Evolutionary conservation across 2,113 vertebrate genomes (phyloP).

Genomic region (Leptobrachium leishanense): DNA sequence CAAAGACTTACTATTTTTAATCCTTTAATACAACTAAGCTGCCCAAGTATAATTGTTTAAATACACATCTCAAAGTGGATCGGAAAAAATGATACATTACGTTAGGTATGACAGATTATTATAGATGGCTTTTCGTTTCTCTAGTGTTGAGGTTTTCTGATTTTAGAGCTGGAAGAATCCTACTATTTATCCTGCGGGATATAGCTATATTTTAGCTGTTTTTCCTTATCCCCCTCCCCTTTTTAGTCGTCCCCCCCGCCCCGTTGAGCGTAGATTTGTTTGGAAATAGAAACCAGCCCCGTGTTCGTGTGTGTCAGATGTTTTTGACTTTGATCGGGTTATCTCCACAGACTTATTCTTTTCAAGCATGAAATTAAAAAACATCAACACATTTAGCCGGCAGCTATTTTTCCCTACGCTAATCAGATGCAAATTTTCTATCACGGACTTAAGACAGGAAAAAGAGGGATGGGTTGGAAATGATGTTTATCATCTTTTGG

Average conservation of each 20-base stretch:
- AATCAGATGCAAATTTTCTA: constrained; percentile 41
- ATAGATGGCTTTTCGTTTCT: not conserved
- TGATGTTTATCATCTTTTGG: not conserved
- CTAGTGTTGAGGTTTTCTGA: not conserved
- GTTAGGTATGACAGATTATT: not conserved
- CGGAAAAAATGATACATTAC: not conserved
- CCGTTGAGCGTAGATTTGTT: not conserved
- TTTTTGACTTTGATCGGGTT: constrained; percentile 39
- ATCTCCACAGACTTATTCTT: constrained; percentile 31
- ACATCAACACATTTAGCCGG: constrained; percentile 42
- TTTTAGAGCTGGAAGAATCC: not conserved
- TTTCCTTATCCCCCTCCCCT: no score
- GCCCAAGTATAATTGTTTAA: constrained; percentile 1
- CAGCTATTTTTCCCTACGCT: constrained; percentile 39
- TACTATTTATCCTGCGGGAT: no score
- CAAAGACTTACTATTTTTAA: constrained; percentile 18
- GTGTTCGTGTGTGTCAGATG: constrained; percentile 1
- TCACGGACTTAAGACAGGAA: constrained; percentile 3
- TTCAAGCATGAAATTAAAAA: constrained; percentile 45
- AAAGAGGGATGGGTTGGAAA: not conserved
- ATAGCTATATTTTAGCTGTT: no score
- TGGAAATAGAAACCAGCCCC: not conserved
- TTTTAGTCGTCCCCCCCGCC: no score
- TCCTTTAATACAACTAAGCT: constrained; percentile 8
- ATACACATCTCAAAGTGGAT: not conserved